Evolutionary conservation across 2,113 vertebrate genomes (phyloP).

Genomic region (Takifugu bimaculatus): DNA sequence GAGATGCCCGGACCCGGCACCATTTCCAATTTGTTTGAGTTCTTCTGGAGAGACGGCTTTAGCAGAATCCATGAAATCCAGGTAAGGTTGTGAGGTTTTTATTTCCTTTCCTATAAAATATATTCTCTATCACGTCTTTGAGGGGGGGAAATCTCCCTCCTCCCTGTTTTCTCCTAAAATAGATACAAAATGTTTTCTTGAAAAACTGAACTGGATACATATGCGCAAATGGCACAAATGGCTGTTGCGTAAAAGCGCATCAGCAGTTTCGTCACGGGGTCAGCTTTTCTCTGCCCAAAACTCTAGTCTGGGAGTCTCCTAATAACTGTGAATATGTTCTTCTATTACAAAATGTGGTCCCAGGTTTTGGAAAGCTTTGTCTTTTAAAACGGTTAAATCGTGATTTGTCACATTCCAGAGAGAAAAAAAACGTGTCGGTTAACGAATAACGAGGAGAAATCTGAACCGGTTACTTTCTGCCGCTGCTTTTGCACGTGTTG

Average conservation of each 20-base stretch:
- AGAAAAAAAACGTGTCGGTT: too few relatives aligned
- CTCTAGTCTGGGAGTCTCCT: too few relatives aligned
- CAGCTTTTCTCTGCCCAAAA: neutral
- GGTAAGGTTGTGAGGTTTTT: slow-evolving; percentile 59
- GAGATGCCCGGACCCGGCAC: slow-evolving; percentile 89
- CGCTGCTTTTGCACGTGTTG: too few relatives aligned
- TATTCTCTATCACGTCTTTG: neutral
- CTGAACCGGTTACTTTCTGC: too few relatives aligned
- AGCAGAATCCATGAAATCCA: slow-evolving; percentile 90
- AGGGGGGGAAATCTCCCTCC: neutral
- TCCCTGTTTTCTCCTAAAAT: neutral
- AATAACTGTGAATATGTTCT: too few relatives aligned
- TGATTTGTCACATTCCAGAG: too few relatives aligned
- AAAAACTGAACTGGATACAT: neutral
- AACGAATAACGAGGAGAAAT: too few relatives aligned
- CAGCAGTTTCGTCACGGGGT: slow-evolving; percentile 1
- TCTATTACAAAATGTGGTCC: neutral
- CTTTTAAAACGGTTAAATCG: too few relatives aligned
- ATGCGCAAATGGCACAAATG: slow-evolving; percentile 33
- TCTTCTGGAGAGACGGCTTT: slow-evolving; percentile 88
- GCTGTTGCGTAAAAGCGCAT: slow-evolving; percentile 48
- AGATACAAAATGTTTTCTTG: neutral
- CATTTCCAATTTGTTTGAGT: slow-evolving; percentile 81
- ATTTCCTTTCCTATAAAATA: neutral
- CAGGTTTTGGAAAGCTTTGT: too few relatives aligned